These are phyloP conservation scores for Strigamia transsilvanica DNA, from an alignment of 2,888 invertebrate species.

Conservation along the genomic window DNA sequence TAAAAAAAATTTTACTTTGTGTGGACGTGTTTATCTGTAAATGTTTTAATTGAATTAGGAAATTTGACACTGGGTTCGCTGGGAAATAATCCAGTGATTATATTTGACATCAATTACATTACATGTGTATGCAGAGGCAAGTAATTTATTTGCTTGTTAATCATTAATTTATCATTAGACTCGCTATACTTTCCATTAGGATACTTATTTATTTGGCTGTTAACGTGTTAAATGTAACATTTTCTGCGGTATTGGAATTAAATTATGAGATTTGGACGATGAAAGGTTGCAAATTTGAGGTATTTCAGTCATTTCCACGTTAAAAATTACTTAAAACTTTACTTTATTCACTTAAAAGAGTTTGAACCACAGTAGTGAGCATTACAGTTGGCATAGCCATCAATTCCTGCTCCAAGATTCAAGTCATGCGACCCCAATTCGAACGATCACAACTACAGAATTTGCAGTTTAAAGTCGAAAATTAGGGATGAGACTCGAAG, in stretches of 20 bases:
- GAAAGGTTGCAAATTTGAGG: not conserved
- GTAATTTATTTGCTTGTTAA: constrained; percentile 28
- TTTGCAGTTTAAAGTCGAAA: not conserved
- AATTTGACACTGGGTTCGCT: constrained; percentile 28
- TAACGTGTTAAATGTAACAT: not conserved
- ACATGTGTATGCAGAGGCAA: not conserved
- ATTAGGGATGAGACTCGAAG: not conserved
- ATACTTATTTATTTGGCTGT: not conserved
- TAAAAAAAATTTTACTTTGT: not conserved
- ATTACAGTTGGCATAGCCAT: too few species aligned
- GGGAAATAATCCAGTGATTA: constrained; percentile 16
- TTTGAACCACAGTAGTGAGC: too few species aligned
- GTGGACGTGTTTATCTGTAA: not conserved
- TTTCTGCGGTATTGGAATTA: not conserved
- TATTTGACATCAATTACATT: constrained; percentile 32
- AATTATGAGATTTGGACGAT: not conserved
- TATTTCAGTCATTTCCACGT: too few species aligned
- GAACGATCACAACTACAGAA: not conserved
- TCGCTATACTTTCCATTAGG: not conserved
- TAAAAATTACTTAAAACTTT: too few species aligned
- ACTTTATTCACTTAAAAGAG: too few species aligned
- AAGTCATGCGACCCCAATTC: too few species aligned
- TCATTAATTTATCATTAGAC: constrained; percentile 23
- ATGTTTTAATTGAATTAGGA: constrained; percentile 21
- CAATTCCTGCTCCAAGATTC: too few species aligned